A percentile compares a stretch with the other conserved stretches of the same genome.
phyloP scores from a whole-genome alignment of 2,888 invertebrate genomes.

The Bembecia ichneumoniformis region DNA sequence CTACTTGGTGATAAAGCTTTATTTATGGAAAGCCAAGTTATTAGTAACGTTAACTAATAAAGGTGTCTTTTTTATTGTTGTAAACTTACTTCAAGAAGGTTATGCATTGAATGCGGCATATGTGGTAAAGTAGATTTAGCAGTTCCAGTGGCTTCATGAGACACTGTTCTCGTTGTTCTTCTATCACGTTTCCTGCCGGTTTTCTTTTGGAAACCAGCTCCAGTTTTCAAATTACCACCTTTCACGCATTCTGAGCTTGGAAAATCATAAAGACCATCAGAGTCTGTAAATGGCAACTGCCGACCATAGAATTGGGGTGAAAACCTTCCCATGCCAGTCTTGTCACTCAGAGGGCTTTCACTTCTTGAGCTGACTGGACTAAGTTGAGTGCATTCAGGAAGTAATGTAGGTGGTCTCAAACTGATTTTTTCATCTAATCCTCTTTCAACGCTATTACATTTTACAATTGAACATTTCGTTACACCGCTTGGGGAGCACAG shows the following conservation, averaged over 20 bases:
- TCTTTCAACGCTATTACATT: constrained; percentile 71
- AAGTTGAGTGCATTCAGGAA: constrained; percentile 72
- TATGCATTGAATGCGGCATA: constrained; percentile 68
- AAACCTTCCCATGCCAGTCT: constrained; percentile 77
- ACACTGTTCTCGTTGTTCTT: constrained; percentile 67
- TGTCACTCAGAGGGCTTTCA: constrained; percentile 84
- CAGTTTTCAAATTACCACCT: constrained; percentile 65
- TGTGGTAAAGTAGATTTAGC: constrained; percentile 71
- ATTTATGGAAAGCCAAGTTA: background rate
- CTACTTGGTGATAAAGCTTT: background rate
- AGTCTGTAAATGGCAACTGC: constrained; percentile 81
- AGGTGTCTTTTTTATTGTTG: no score
- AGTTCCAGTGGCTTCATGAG: constrained; percentile 56
- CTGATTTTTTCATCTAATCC: constrained; percentile 61
- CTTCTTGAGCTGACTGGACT: constrained; percentile 85
- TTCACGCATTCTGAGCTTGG: constrained; percentile 80
- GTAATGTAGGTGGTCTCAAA: constrained; percentile 62
- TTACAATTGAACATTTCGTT: constrained; percentile 67
- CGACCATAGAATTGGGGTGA: constrained; percentile 81
- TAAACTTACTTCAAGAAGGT: constrained; percentile 73
- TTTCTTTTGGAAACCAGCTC: constrained; percentile 71
- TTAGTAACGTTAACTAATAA: background rate
- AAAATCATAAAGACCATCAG: constrained; percentile 85
- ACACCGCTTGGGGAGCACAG: constrained; percentile 62
- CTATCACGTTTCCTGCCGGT: constrained; percentile 75